Evolutionary conservation across 2,888 invertebrate genomes (phyloP).

Genomic region (Harpalus rufipes): DNA sequence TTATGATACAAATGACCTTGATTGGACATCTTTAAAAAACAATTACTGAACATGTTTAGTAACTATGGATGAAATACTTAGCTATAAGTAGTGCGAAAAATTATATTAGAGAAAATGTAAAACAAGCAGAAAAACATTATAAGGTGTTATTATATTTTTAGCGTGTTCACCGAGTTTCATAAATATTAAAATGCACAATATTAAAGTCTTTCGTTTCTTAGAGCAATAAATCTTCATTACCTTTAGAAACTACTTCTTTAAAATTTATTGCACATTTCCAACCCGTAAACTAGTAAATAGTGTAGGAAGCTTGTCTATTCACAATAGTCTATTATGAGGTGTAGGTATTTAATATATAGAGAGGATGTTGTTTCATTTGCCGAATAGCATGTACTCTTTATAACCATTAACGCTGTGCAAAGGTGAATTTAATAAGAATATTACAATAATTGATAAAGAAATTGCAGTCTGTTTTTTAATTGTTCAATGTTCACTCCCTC

Average conservation of each 20-base stretch:
- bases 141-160: too few relatives aligned
- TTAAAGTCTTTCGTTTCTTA: neutral
- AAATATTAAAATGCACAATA: neutral
- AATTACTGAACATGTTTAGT: too few relatives aligned
- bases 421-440: neutral
- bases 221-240: conserved; percentile 4
- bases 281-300: neutral
- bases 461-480: too few relatives aligned
- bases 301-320: neutral
- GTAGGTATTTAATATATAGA: neutral
- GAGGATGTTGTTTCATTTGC: neutral
- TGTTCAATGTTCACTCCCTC: too few relatives aligned
- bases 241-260: conserved; percentile 17
- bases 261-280: conserved; percentile 9
- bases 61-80: too few relatives aligned
- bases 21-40: too few relatives aligned
- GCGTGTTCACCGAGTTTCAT: neutral
- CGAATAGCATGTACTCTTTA: neutral
- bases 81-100: too few relatives aligned
- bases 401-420: neutral
- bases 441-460: neutral
- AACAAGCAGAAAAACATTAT: too few relatives aligned
- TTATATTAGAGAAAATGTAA: too few relatives aligned
- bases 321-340: neutral
- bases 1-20: too few relatives aligned